Percentiles rank a stretch among this genome's conserved stretches.
Conservation (phyloP, 2,113 vertebrate species). For the Pluvianellus socialis region DNA sequence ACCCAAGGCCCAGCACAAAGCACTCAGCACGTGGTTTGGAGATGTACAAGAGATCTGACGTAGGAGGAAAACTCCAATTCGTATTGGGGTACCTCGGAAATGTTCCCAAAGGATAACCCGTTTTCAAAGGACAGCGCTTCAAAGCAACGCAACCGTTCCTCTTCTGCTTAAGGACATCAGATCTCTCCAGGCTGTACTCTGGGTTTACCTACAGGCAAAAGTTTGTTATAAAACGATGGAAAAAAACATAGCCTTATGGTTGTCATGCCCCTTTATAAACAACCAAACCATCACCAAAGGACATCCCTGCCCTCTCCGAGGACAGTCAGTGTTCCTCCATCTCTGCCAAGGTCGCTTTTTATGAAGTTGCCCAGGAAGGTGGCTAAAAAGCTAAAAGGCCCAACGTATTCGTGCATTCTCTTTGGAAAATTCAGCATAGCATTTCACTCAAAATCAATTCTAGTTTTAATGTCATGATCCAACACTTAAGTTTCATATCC, state of each 20-base stretch:
- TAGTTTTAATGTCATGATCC: neutral
- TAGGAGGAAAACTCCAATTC: neutral
- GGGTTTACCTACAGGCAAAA: neutral
- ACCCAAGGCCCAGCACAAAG: neutral
- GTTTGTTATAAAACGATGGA: neutral
- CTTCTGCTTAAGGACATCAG: fast-evolving
- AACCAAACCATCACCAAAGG: neutral
- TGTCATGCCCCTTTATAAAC: neutral
- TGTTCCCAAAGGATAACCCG: neutral
- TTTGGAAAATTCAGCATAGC: neutral
- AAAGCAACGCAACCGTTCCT: neutral
- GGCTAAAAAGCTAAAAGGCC: neutral
- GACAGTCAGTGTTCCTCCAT: neutral
- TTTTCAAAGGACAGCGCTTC: neutral
- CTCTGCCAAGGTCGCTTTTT: neutral
- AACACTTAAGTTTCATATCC: neutral
- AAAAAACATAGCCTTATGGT: neutral
- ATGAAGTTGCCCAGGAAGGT: neutral
- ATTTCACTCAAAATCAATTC: neutral
- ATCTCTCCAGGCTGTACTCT: neutral
- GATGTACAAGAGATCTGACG: neutral
- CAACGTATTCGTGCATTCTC: neutral
- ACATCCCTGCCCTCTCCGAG: neutral
- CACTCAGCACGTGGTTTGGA: neutral
- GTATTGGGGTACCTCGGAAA: fast-evolving